Percentiles rank a stretch among this genome's conserved stretches.
Conservation (phyloP, 2,888 invertebrate genomes). For the Agonopterix subpropinquella region DNA sequence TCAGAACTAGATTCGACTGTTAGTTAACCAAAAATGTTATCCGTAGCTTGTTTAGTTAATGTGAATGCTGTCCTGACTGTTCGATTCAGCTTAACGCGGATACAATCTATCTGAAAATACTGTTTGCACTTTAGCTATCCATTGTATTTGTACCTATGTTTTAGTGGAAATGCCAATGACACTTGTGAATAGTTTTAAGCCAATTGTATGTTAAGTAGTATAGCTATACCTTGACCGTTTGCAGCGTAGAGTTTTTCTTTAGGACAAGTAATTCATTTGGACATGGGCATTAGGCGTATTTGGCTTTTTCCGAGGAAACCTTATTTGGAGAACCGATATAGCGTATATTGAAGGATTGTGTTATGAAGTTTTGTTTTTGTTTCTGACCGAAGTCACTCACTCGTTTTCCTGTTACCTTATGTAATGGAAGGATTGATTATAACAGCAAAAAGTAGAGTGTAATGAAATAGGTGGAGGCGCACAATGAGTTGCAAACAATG, state of each 20-base stretch:
- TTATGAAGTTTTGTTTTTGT: too few species aligned
- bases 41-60: slow-evolving; percentile 5
- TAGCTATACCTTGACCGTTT: too few species aligned
- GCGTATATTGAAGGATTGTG: too few species aligned
- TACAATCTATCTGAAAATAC: not conserved
- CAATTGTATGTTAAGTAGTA: slow-evolving; percentile 3
- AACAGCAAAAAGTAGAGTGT: slow-evolving; percentile 13
- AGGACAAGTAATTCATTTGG: too few species aligned
- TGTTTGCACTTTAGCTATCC: not conserved
- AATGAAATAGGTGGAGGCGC: slow-evolving; percentile 4
- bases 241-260: too few species aligned
- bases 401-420: not conserved
- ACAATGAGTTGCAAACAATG: slow-evolving; percentile 12
- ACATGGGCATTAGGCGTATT: too few species aligned
- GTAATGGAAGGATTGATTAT: slow-evolving; percentile 13
- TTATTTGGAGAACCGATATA: too few species aligned
- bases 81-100: not conserved
- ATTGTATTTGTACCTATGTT: slow-evolving; percentile 4
- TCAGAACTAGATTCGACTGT: not conserved
- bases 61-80: slow-evolving; percentile 8
- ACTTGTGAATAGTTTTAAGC: slow-evolving; percentile 12
- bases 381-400: too few species aligned
- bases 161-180: slow-evolving; percentile 1
- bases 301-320: too few species aligned
- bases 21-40: slow-evolving; percentile 2